phyloP scores from a whole-genome alignment of 2,113 vertebrate species.

The Malurus melanocephalus region DNA sequence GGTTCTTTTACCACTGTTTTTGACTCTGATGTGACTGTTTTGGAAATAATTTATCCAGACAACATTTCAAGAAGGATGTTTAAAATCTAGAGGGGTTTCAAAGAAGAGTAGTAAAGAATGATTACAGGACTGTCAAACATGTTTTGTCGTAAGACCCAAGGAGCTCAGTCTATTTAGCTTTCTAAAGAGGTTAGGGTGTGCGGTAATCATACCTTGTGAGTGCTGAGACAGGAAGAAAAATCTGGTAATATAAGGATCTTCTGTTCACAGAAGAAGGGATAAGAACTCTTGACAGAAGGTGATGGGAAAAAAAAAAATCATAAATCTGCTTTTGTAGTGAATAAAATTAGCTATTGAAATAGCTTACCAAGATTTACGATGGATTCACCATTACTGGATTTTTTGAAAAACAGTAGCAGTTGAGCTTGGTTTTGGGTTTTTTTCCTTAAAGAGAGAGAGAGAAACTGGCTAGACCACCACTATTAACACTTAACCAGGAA shows the following conservation, averaged over 20 bases:
- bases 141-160: conserved; percentile 25
- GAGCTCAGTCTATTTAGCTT: conserved; percentile 26
- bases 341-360: conserved; percentile 1
- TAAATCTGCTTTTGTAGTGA: not conserved
- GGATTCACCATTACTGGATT: not conserved
- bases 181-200: conserved; percentile 12
- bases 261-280: not conserved
- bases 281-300: conserved; percentile 14
- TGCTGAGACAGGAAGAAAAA: conserved; percentile 37
- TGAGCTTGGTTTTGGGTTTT: not conserved
- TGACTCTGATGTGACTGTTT: conserved; percentile 32
- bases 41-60: conserved; percentile 46
- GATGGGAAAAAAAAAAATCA: conserved; percentile 6
- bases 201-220: not conserved
- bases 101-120: conserved; percentile 38
- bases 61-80: conserved; percentile 30
- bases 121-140: conserved; percentile 28
- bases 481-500: not conserved
- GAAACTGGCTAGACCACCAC: not conserved
- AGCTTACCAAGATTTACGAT: not conserved
- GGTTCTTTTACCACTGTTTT: conserved; percentile 32
- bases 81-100: conserved; percentile 45
- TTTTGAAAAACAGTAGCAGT: not conserved
- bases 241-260: not conserved
- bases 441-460: not conserved